Evolutionary conservation across 2,113 vertebrate genomes (phyloP).

Genomic region (Cnemophilus loriae): DNA sequence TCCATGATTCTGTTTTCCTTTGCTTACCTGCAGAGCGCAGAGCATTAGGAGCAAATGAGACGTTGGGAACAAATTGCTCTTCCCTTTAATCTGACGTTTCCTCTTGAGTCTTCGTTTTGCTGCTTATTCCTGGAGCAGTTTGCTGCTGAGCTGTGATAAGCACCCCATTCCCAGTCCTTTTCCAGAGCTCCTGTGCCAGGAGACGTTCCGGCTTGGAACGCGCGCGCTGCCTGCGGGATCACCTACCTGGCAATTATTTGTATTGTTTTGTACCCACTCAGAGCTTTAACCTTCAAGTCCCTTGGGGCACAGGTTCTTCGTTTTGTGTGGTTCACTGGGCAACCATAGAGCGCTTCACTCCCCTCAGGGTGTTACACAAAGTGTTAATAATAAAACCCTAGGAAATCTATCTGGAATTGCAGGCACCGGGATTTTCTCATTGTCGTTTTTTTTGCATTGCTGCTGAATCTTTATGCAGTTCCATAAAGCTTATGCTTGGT

Average conservation of each 20-base stretch:
- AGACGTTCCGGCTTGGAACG: neutral
- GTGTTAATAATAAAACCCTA: constrained; percentile 12
- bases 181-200: neutral
- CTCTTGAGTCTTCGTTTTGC: neutral
- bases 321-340: constrained; percentile 24
- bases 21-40: neutral
- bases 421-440: neutral
- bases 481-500: neutral
- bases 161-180: neutral
- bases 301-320: neutral
- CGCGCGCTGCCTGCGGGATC: neutral
- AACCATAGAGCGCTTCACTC: neutral
- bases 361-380: neutral
- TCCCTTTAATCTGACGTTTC: neutral
- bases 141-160: neutral
- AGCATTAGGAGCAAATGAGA: neutral
- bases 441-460: neutral
- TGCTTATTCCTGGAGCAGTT: neutral
- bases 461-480: neutral
- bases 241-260: neutral
- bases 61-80: neutral
- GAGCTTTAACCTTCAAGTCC: neutral
- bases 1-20: neutral
- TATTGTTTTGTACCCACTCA: neutral
- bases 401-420: constrained; percentile 28